phyloP scores from a whole-genome alignment of 2,113 vertebrate genomes.

The Tyto alba region DNA sequence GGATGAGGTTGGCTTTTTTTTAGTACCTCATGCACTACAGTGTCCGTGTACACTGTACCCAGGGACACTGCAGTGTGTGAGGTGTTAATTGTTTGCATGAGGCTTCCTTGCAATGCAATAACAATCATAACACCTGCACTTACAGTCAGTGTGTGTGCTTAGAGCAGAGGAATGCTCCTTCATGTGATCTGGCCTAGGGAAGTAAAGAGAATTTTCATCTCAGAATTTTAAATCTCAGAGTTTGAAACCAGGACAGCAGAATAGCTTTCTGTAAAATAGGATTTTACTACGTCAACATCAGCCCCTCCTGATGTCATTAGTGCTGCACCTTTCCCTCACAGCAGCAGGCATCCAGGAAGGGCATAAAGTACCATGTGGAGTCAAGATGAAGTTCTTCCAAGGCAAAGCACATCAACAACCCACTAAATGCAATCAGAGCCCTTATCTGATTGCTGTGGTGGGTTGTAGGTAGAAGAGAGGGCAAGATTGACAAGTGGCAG shows the following conservation, averaged over 20 bases:
- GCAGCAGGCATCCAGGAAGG: not conserved
- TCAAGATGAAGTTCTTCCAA: not conserved
- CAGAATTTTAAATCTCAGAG: not conserved
- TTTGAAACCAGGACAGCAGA: not conserved
- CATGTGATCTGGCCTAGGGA: not conserved
- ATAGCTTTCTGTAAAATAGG: not conserved
- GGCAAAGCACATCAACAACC: not conserved
- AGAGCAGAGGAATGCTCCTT: not conserved
- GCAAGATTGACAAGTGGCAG: not conserved
- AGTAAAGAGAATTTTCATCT: not conserved
- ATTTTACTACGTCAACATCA: not conserved
- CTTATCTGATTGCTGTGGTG: rapidly evolving
- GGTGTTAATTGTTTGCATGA: too few relatives aligned
- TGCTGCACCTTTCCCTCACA: not conserved
- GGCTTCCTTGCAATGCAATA: not conserved
- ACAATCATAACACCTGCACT: not conserved
- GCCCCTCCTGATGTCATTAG: not conserved
- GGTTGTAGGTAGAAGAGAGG: not conserved
- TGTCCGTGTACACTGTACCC: not conserved
- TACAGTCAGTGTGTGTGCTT: not conserved
- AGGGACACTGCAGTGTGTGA: too few relatives aligned
- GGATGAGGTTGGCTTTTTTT: not conserved
- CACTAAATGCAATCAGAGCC: not conserved
- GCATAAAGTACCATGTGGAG: too few relatives aligned
- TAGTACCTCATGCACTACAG: not conserved